These are phyloP conservation scores for Latrodectus elegans DNA, from an alignment of 2,888 invertebrate species.

Conservation along the genomic window DNA sequence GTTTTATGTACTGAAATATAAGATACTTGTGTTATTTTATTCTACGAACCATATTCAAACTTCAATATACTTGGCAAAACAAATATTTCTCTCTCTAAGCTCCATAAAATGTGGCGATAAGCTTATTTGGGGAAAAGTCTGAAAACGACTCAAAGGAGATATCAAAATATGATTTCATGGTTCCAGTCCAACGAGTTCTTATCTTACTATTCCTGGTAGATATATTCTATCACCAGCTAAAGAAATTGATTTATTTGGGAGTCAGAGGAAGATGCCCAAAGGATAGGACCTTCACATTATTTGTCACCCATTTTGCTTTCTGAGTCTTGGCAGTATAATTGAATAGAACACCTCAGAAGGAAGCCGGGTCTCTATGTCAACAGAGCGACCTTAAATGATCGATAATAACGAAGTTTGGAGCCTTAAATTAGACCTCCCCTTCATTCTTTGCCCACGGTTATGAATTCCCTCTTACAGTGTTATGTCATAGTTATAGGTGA, in stretches of 20 bases:
- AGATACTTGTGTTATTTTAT: too few species aligned
- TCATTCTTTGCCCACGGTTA: constrained; percentile 39
- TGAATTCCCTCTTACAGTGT: constrained; percentile 17
- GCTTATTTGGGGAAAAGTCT: too few species aligned
- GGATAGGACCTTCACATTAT: constrained; percentile 37
- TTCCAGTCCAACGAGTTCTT: constrained; percentile 17
- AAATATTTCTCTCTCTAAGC: too few species aligned
- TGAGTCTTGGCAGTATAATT: constrained; percentile 39
- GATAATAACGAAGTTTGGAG: constrained; percentile 58
- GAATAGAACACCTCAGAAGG: constrained; percentile 31
- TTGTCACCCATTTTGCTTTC: constrained; percentile 46
- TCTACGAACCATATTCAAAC: too few species aligned
- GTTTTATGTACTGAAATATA: too few species aligned
- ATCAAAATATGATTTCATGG: constrained; percentile 14
- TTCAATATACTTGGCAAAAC: too few species aligned
- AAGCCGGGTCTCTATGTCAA: constrained; percentile 25
- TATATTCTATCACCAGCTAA: background rate
- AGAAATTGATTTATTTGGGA: constrained; percentile 48
- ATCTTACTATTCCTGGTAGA: constrained; percentile 15
- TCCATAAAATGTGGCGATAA: too few species aligned
- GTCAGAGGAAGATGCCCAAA: constrained; percentile 33
- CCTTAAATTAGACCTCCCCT: constrained; percentile 42
- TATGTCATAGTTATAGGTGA: background rate
- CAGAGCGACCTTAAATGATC: constrained; percentile 33
- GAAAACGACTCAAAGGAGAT: background rate